These are phyloP conservation scores for Nycticorax nycticorax DNA, from an alignment of 2,113 vertebrate genomes.

Conservation along the genomic window DNA sequence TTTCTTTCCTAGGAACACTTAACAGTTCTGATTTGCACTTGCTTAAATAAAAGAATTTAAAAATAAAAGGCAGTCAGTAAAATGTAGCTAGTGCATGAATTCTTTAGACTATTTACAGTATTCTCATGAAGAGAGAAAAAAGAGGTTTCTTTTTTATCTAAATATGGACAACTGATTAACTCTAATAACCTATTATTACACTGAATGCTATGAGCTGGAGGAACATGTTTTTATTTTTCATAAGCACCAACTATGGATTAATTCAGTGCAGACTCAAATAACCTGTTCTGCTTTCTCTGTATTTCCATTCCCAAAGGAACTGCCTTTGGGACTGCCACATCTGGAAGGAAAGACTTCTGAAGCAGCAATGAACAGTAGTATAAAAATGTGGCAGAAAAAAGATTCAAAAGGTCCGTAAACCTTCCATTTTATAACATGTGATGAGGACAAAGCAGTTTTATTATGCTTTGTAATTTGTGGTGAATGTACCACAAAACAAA, in stretches of 20 bases:
- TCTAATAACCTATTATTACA: background rate
- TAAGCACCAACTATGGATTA: background rate
- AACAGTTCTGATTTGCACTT: background rate
- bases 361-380: background rate
- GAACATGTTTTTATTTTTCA: background rate
- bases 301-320: background rate
- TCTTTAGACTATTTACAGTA: background rate
- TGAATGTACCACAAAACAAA: rapidly evolving
- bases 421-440: background rate
- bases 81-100: background rate
- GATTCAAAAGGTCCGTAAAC: background rate
- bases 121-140: background rate
- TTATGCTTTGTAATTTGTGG: background rate
- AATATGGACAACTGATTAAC: background rate
- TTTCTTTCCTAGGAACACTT: background rate
- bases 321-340: background rate
- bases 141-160: background rate
- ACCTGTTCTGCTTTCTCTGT: background rate
- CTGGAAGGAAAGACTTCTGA: background rate
- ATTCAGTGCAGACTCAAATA: background rate
- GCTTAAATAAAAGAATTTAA: background rate
- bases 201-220: background rate
- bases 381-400: background rate
- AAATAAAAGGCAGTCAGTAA: background rate
- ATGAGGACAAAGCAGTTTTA: background rate